Conservation (phyloP, 2,797 vertebrate genomes). For the Buceros bicornis region DNA sequence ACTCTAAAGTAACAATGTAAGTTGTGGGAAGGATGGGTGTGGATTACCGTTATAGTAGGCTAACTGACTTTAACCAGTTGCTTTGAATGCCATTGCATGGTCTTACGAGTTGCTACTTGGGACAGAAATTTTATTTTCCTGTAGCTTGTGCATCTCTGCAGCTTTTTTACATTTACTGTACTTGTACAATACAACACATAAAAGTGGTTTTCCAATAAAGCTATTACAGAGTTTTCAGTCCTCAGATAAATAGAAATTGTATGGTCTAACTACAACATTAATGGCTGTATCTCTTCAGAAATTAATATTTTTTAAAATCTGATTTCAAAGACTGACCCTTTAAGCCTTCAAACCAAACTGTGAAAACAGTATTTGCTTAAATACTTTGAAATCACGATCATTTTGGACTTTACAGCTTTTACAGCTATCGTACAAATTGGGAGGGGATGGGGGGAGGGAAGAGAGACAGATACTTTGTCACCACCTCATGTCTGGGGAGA, state of each 20-base stretch:
- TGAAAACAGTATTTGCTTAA: background rate
- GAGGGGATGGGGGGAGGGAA: rapidly evolving
- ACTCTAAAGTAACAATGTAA: background rate
- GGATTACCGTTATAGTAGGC: background rate
- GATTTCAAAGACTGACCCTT: background rate
- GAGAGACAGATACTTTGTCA: background rate
- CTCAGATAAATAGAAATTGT: background rate
- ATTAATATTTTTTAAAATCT: background rate
- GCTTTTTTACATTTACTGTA: background rate
- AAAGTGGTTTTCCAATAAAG: background rate
- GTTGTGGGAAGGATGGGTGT: background rate
- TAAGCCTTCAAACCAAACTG: background rate
- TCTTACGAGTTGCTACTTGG: background rate
- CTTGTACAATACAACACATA: too few species aligned
- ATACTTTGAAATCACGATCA: background rate
- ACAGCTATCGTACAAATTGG: background rate
- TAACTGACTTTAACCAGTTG: background rate
- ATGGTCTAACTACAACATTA: background rate
- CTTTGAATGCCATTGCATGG: background rate
- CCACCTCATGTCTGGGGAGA: rapidly evolving
- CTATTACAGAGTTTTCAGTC: background rate
- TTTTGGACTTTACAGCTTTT: background rate
- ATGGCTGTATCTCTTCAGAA: background rate
- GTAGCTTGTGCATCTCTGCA: background rate
- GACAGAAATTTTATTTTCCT: background rate